Evolutionary conservation across 2,888 invertebrate genomes (phyloP).

Genomic region (Agonopterix arenella): DNA sequence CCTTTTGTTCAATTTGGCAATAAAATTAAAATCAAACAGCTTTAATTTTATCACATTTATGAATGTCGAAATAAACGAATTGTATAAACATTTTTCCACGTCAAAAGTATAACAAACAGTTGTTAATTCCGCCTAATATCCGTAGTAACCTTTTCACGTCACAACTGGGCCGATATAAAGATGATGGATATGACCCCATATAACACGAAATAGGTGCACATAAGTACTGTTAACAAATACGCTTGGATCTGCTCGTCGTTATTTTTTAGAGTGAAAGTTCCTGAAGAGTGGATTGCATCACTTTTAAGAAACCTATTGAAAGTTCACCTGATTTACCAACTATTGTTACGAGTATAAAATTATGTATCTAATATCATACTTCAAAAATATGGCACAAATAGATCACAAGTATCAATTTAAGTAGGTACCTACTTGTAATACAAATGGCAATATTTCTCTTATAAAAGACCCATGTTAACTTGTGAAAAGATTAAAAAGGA

Average conservation of each 20-base stretch:
- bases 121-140: slow-evolving; percentile 71
- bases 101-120: slow-evolving; percentile 66
- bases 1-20: no score
- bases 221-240: background rate
- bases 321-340: slow-evolving; percentile 9
- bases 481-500: slow-evolving; percentile 47
- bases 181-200: slow-evolving; percentile 66
- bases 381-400: slow-evolving; percentile 9
- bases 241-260: no score
- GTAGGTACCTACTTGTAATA: background rate
- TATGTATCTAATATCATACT: slow-evolving; percentile 16
- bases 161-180: slow-evolving; percentile 59
- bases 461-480: slow-evolving; percentile 31
- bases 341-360: background rate
- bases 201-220: slow-evolving; percentile 42
- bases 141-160: slow-evolving; percentile 61
- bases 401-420: background rate
- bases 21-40: no score
- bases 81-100: slow-evolving; percentile 49
- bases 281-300: no score
- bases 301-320: no score
- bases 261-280: no score
- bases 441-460: slow-evolving; percentile 18
- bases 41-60: no score
- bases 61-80: slow-evolving; percentile 21